These are phyloP conservation scores for Pygocentrus nattereri DNA, from an alignment of 2,797 vertebrate species.

Conservation along the genomic window DNA sequence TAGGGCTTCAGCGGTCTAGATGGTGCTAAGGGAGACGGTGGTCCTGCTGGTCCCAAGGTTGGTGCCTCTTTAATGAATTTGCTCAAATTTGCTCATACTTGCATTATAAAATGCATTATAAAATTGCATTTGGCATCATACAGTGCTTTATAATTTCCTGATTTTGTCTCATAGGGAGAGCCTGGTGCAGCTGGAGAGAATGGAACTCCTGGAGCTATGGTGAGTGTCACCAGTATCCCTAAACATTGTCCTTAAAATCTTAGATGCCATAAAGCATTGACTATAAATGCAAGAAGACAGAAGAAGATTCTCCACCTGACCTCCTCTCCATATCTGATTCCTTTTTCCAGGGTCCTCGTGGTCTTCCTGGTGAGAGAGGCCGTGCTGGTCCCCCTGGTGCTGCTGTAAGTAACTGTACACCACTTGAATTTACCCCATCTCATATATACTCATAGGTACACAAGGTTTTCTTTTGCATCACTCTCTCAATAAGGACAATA, in stretches of 20 bases:
- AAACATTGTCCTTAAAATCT: background rate
- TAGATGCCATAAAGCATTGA: background rate
- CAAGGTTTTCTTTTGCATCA: background rate
- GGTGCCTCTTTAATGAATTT: conserved; percentile 17
- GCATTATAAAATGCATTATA: conserved; percentile 2
- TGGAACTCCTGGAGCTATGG: conserved; percentile 94
- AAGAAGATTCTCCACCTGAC: conserved; percentile 9
- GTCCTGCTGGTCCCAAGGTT: conserved; percentile 97
- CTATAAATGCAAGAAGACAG: background rate
- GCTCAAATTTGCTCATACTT: background rate
- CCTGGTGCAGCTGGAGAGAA: conserved; percentile 92
- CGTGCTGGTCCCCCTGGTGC: conserved; percentile 88
- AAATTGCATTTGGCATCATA: background rate
- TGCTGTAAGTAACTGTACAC: conserved; percentile 86
- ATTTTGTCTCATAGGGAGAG: conserved; percentile 84
- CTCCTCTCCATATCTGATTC: conserved; percentile 41
- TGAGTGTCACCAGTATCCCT: conserved; percentile 71
- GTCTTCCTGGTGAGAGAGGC: conserved; percentile 97
- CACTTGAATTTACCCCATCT: background rate
- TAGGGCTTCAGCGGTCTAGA: conserved; percentile 98
- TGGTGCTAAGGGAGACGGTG: conserved; percentile 94
- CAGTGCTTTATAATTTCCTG: conserved; percentile 18
- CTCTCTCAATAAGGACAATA: background rate
- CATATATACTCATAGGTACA: background rate
- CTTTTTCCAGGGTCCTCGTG: conserved; percentile 88